Evolutionary conservation across 2,797 vertebrate species (phyloP), one percentile per base, ranked within the genome.

Genomic region (Aphelocoma californica): DNA sequence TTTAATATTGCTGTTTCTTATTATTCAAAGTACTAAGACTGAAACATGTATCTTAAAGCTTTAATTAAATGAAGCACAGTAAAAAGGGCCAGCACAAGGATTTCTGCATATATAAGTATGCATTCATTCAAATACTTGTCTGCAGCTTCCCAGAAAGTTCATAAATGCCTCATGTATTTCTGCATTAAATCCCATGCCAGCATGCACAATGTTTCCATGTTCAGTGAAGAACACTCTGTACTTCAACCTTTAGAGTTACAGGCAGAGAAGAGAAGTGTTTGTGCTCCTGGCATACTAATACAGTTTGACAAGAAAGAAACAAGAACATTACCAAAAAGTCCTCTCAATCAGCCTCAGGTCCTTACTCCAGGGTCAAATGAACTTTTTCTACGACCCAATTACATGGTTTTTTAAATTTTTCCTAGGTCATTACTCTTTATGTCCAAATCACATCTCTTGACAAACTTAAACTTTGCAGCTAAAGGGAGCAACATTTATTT

Each of bases 111-210:
- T 7, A 12, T 48, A 51, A 88, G 40, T 40, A 50, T 29, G 40
- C 20, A 75, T 62, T 88, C 53, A 69, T 72, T 54, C 38, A 73
- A 93, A 62, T 47, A 32, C 64, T 86, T 56, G 32, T 65, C 67
- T 87, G 65, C 34, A 73, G 31, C 80, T 93, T 71, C 72, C 51
- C 69, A 87, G 53, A 12, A 91, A 91, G 58, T 58, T 45, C 78
- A 79, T 79, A 78, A 95, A 90, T 84, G 45, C 53, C 81, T 88
- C 78, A 92, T 34, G 67, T 62, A 87, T 42, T 74, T 94, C 64
- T 86, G 25, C 79, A 80, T 79, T 89, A 83, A 85, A 87, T 79
- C 74, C 61, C 36, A 45, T 48, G 21, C 34, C 83, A 88, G 32
- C 31, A 77, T 29, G 26, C 31, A 53, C 80, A 78, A 26, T 40